Evolutionary conservation across 2,888 invertebrate genomes (phyloP).

Genomic region (Diloba caeruleocephala): DNA sequence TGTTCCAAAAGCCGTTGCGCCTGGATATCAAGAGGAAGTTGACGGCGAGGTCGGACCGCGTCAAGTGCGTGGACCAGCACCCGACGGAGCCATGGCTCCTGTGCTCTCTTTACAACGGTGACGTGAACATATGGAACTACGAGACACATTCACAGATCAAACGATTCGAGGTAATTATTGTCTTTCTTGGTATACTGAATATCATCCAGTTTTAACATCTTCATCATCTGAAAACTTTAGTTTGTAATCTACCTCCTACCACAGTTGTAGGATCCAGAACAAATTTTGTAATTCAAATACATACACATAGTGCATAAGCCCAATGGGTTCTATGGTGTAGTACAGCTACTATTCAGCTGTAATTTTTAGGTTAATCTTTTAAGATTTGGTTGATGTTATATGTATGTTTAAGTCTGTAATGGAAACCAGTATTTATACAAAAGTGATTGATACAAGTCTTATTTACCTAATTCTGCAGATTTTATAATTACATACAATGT

Average conservation of each 20-base stretch:
- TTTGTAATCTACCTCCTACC: not conserved
- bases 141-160: constrained; percentile 96
- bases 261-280: not conserved
- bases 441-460: not conserved
- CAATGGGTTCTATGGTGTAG: too few species aligned
- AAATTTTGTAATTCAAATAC: too few species aligned
- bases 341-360: not conserved
- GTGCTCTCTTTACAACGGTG: constrained; percentile 99
- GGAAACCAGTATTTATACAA: not conserved
- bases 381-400: not conserved
- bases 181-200: not conserved
- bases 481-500: too few species aligned
- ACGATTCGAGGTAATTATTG: constrained; percentile 93
- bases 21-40: constrained; percentile 99
- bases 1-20: constrained; percentile 94
- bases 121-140: constrained; percentile 99
- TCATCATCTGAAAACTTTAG: not conserved
- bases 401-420: not conserved
- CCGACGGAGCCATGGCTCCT: constrained; percentile 99
- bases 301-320: too few species aligned
- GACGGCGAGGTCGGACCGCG: constrained; percentile 99
- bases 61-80: constrained; percentile 99
- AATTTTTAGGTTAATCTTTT: not conserved
- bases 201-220: not conserved
- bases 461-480: too few species aligned